Base-by-base conservation (phyloP, 2,113 vertebrate genomes). In the Pachyramphus minor region DNA sequence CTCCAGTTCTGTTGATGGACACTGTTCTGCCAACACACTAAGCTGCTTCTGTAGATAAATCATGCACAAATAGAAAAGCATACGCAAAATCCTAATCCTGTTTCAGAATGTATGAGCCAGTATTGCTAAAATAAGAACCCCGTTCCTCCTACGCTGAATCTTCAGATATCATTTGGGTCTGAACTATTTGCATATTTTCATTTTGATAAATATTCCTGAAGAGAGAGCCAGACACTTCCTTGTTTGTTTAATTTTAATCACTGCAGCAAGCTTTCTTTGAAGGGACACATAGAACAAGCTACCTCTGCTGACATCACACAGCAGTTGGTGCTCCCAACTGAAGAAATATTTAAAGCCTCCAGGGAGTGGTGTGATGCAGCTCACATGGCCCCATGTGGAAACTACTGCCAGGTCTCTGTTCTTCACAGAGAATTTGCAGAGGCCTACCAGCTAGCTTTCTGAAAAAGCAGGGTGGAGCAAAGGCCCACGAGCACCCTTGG, bases 11-110 rank as follows among this genome's bases (percentile, higher is more conserved):
- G 42, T 44, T 93, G 74, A 92, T 88, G 71, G 56, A 27, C 1
- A 20, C 58, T 73, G 28, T 63, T 69, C 79, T 0, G 18, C 62
- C 95, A 89, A 87, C 74, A 78, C 69, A 67, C 87, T 90, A 94
- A 92, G 92, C 95, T 93, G 81, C 72, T 96, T 84, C 85, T 87
- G 58, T 76, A 96, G 87, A 94, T 95, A 95, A 96, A 95, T 92
- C 63, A 68, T 58, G 62, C 56, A 79, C 60, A 91, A 96, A 96
- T 93, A 84, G 96, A 96, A 80, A 42, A 87, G 22, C 56, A 71
- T 87, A 80, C 23, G 6, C 91, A 84, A 95, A 92, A 89, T 80
- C 37, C 50, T 80, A 88, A 91, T 95, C 80, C 52, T 91, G 15
- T 91, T 94, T 89, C 64, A 59, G 52, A 49, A 25, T 68, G 23